Conservation (phyloP, 2,113 vertebrate species). For the Papio anubis region DNA sequence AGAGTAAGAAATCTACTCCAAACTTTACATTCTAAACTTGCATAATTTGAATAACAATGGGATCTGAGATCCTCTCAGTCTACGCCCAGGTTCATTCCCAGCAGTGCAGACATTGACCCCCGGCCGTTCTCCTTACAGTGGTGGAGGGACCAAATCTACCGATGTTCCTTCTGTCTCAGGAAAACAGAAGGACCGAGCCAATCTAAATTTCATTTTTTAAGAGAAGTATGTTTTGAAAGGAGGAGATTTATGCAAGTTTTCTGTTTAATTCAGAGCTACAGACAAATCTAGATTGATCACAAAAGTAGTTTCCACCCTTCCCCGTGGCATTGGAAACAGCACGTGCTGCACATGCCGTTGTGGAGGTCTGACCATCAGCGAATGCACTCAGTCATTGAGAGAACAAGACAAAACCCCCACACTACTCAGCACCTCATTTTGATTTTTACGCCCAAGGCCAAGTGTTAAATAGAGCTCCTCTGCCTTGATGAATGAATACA, state of each 20-base stretch:
- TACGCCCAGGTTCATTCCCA: neutral
- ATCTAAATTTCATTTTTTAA: neutral
- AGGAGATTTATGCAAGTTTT: neutral
- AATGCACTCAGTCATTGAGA: neutral
- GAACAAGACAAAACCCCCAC: neutral
- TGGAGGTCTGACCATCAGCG: neutral
- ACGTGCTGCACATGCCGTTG: accelerated
- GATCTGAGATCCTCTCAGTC: neutral
- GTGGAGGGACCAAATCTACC: neutral
- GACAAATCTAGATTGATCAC: neutral
- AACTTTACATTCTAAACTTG: neutral
- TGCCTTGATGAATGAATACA: neutral
- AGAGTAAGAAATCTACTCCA: neutral
- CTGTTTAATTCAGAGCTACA: neutral
- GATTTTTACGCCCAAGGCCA: neutral
- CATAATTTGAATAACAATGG: neutral
- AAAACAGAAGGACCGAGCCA: neutral
- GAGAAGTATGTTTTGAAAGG: neutral
- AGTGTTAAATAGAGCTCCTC: neutral
- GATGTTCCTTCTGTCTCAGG: neutral
- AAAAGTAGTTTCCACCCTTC: neutral
- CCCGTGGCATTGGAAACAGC: neutral
- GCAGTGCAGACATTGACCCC: neutral
- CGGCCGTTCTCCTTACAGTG: neutral
- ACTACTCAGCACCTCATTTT: neutral